These are phyloP conservation scores for Ophion slaviceki DNA, from an alignment of 2,888 invertebrate genomes.

Conservation along the genomic window DNA sequence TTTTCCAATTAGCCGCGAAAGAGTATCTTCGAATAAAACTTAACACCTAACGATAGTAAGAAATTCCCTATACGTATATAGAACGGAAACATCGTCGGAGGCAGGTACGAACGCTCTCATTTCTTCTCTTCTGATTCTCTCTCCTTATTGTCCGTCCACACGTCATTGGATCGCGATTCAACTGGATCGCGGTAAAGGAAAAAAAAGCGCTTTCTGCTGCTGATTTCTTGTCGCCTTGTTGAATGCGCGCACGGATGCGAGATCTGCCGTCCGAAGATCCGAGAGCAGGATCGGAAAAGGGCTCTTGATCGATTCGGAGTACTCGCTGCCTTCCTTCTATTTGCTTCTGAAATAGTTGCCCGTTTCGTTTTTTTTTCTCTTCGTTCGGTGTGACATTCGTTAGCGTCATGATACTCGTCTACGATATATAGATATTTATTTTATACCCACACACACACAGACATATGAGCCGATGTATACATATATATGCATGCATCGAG, in stretches of 20 bases:
- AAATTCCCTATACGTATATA: slow-evolving; percentile 17
- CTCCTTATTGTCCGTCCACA: slow-evolving; percentile 34
- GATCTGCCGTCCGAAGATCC: neutral
- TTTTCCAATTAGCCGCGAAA: neutral
- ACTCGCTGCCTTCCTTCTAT: slow-evolving; percentile 35
- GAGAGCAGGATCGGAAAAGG: slow-evolving; percentile 30
- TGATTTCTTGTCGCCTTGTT: slow-evolving; percentile 52
- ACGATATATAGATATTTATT: slow-evolving; percentile 3
- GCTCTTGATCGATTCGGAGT: slow-evolving; percentile 67
- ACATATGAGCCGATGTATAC: no score
- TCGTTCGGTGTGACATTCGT: slow-evolving; percentile 65
- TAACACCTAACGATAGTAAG: slow-evolving; percentile 39
- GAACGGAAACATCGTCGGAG: slow-evolving; percentile 30
- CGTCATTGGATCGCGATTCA: slow-evolving; percentile 40
- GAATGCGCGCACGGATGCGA: slow-evolving; percentile 42
- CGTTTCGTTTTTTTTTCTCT: slow-evolving; percentile 38
- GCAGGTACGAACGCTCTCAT: neutral
- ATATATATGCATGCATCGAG: neutral
- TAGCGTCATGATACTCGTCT: slow-evolving; percentile 52
- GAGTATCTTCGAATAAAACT: slow-evolving; percentile 21
- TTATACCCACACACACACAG: neutral
- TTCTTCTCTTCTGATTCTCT: neutral
- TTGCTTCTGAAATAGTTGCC: slow-evolving; percentile 47
- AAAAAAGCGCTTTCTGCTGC: slow-evolving; percentile 32
- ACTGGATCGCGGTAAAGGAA: slow-evolving; percentile 26